phyloP scores from a whole-genome alignment of 2,797 vertebrate species.

The Alca torda region DNA sequence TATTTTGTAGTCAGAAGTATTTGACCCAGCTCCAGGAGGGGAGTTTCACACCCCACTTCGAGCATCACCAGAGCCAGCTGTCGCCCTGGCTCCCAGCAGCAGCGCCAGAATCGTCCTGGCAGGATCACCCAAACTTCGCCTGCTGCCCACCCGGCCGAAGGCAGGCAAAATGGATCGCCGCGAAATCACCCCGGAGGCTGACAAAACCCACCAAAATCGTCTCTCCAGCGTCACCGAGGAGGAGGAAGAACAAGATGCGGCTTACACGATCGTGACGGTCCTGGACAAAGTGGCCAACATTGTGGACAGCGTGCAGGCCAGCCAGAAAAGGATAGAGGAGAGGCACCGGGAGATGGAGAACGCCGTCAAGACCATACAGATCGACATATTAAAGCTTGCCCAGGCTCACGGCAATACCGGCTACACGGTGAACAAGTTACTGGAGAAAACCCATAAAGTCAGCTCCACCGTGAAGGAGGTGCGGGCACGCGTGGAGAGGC shows the following conservation, averaged over 20 bases:
- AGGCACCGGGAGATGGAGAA: conserved; percentile 90
- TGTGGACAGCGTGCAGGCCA: conserved; percentile 91
- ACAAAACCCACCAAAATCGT: conserved; percentile 74
- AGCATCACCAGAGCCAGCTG: conserved; percentile 73
- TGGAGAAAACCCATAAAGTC: conserved; percentile 94
- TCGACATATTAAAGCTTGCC: conserved; percentile 90
- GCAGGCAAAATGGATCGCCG: conserved; percentile 74
- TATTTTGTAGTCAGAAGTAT: conserved; percentile 81
- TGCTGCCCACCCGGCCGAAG: conserved; percentile 62
- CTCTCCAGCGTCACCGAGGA: conserved; percentile 82
- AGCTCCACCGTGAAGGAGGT: conserved; percentile 95
- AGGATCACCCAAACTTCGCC: conserved; percentile 26
- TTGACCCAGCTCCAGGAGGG: conserved; percentile 79
- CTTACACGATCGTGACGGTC: conserved; percentile 91
- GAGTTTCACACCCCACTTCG: conserved; percentile 77
- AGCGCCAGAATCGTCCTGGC: conserved; percentile 47
- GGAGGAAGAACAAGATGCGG: conserved; percentile 86
- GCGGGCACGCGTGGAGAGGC: conserved; percentile 89
- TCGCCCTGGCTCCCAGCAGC: conserved; percentile 64
- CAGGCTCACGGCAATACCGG: conserved; percentile 89
- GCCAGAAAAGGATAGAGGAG: conserved; percentile 95
- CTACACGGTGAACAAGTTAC: conserved; percentile 87
- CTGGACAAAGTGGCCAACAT: conserved; percentile 94
- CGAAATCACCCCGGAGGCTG: conserved; percentile 48
- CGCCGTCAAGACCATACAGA: conserved; percentile 91